Evolutionary conservation across 2,888 invertebrate genomes (phyloP).

Genomic region (Ochropacha duplaris): DNA sequence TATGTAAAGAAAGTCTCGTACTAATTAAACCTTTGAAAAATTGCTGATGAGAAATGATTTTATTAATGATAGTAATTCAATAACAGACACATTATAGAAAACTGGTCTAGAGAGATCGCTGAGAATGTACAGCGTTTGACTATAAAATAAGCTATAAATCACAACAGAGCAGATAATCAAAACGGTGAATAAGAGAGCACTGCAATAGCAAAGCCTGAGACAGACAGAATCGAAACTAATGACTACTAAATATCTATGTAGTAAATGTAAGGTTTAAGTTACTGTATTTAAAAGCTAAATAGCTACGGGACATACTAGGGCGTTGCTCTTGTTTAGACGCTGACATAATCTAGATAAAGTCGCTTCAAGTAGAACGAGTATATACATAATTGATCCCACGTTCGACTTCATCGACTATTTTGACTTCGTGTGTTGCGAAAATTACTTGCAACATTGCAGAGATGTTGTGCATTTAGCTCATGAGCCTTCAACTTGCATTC

Average conservation of each 20-base stretch:
- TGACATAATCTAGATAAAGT: constrained; percentile 57
- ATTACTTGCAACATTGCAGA: constrained; percentile 28
- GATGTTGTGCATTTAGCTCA: constrained; percentile 37
- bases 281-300: neutral
- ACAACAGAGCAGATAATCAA: constrained; percentile 36
- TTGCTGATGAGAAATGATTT: constrained; percentile 11
- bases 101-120: constrained; percentile 49
- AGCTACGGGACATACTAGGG: constrained; percentile 46
- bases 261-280: neutral
- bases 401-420: constrained; percentile 63
- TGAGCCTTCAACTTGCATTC: constrained; percentile 37
- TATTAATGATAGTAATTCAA: constrained; percentile 12
- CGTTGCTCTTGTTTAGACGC: constrained; percentile 42
- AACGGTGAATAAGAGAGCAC: constrained; percentile 24
- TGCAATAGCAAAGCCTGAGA: neutral
- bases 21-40: neutral
- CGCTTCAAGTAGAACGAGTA: constrained; percentile 47
- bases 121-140: constrained; percentile 49
- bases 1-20: neutral
- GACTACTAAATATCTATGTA: neutral
- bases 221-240: neutral
- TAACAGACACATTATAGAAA: constrained; percentile 32
- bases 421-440: constrained; percentile 46
- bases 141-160: constrained; percentile 53
- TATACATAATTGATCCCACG: constrained; percentile 75